Evolutionary conservation across 2,888 invertebrate species (phyloP).

Genomic region (Lomographa bimaculata): DNA sequence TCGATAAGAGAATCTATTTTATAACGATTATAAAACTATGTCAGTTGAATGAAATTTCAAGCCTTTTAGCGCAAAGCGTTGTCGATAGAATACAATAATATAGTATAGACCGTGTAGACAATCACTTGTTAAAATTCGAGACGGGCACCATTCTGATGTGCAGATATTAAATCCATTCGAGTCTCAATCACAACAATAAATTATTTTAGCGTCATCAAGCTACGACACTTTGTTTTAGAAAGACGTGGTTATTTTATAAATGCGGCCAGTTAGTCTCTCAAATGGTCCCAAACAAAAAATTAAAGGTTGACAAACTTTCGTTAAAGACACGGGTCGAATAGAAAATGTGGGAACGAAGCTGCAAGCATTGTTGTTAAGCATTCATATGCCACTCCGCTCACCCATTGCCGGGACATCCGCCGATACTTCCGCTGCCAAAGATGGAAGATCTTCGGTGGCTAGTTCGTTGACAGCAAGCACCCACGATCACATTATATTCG

Average conservation of each 20-base stretch:
- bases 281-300: constrained; percentile 69
- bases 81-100: too few relatives aligned
- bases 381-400: constrained; percentile 76
- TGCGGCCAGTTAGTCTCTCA: constrained; percentile 32
- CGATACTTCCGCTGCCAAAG: constrained; percentile 82
- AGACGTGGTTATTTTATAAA: constrained; percentile 40
- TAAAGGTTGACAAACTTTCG: constrained; percentile 81
- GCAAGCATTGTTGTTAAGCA: constrained; percentile 74
- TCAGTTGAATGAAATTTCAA: too few relatives aligned
- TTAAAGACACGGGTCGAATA: constrained; percentile 75
- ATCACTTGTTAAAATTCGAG: constrained; percentile 10
- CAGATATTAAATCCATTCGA: constrained; percentile 23
- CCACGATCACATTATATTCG: constrained; percentile 46
- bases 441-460: constrained; percentile 73
- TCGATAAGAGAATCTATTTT: too few relatives aligned
- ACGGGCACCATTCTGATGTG: constrained; percentile 10
- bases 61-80: too few relatives aligned
- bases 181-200: constrained; percentile 24
- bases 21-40: too few relatives aligned
- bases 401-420: constrained; percentile 82
- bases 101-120: too few relatives aligned
- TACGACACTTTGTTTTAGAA: constrained; percentile 24
- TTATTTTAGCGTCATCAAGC: constrained; percentile 26
- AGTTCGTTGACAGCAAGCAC: constrained; percentile 75
- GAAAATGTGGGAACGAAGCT: constrained; percentile 74